Conservation (phyloP, 2,113 vertebrate genomes). For the Poeciliopsis turrubarensis region DNA sequence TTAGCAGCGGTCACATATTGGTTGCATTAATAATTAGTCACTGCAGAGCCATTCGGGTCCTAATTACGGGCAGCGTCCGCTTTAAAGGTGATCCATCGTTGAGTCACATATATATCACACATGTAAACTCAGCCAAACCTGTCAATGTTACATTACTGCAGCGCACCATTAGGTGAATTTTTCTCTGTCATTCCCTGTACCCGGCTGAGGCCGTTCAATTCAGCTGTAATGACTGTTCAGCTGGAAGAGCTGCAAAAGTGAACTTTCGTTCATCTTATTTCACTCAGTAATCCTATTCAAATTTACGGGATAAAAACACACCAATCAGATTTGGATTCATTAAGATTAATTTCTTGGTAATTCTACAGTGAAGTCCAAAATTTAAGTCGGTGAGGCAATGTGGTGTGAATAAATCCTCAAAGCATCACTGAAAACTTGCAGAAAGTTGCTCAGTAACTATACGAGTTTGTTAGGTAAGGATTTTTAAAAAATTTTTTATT, state of each 20-base stretch:
- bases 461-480: too few relatives aligned
- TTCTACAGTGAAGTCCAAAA: too few relatives aligned
- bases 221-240: constrained; percentile 14
- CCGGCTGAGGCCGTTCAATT: neutral
- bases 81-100: constrained; percentile 55
- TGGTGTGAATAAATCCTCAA: too few relatives aligned
- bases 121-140: constrained; percentile 34
- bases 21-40: constrained; percentile 70
- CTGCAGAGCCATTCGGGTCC: constrained; percentile 65
- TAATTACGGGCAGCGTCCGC: constrained; percentile 60
- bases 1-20: constrained; percentile 63
- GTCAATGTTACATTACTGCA: constrained; percentile 12
- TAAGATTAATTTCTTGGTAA: too few relatives aligned
- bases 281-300: neutral
- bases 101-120: constrained; percentile 32
- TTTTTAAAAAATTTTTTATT: too few relatives aligned
- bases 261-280: neutral
- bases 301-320: neutral
- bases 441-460: too few relatives aligned
- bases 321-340: too few relatives aligned
- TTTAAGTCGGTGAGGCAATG: too few relatives aligned
- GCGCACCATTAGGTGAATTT: constrained; percentile 7
- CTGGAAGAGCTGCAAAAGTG: neutral
- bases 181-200: constrained; percentile 12
- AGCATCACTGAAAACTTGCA: too few relatives aligned